Evolutionary conservation across 2,888 invertebrate species (phyloP).

Genomic region (Omphaloscelis lunosa): DNA sequence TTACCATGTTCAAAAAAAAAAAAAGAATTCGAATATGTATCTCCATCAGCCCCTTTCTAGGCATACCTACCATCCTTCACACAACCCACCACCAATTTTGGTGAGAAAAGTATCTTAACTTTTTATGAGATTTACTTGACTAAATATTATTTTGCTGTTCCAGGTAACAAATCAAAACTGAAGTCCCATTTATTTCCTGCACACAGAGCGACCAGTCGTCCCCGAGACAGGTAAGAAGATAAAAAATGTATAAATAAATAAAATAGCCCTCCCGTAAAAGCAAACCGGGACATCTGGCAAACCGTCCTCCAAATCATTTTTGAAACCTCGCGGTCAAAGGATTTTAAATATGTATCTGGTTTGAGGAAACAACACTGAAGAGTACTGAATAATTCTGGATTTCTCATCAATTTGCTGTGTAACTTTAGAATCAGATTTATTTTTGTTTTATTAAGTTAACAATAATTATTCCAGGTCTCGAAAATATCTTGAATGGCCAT

Average conservation of each 20-base stretch:
- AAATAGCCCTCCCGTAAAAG: slow-evolving; percentile 5
- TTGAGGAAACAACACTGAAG: slow-evolving; percentile 11
- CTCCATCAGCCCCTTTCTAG: not conserved
- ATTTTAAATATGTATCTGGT: slow-evolving; percentile 37
- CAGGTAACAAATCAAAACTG: slow-evolving; percentile 48
- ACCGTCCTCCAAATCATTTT: slow-evolving; percentile 21
- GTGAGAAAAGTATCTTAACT: not conserved
- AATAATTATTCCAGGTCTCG: no score
- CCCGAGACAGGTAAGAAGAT: slow-evolving; percentile 36
- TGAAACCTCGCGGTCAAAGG: slow-evolving; percentile 12
- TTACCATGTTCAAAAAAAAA: no score
- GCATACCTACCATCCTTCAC: not conserved
- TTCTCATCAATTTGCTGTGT: slow-evolving; percentile 16
- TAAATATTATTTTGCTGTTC: slow-evolving; percentile 30
- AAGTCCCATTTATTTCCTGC: slow-evolving; percentile 7
- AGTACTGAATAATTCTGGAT: slow-evolving; percentile 23
- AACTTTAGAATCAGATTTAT: slow-evolving; percentile 4
- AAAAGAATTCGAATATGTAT: no score
- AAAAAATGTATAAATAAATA: slow-evolving; percentile 18
- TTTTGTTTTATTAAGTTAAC: no score
- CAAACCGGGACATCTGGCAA: slow-evolving; percentile 2
- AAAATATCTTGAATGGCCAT: no score
- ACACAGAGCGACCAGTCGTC: not conserved
- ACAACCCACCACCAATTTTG: not conserved
- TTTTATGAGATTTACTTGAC: not conserved